Percentiles rank a stretch among this genome's conserved stretches.
These are phyloP conservation scores for Tromatobia lineatoria DNA, from an alignment of 2,888 invertebrate species.

Conservation along the genomic window DNA sequence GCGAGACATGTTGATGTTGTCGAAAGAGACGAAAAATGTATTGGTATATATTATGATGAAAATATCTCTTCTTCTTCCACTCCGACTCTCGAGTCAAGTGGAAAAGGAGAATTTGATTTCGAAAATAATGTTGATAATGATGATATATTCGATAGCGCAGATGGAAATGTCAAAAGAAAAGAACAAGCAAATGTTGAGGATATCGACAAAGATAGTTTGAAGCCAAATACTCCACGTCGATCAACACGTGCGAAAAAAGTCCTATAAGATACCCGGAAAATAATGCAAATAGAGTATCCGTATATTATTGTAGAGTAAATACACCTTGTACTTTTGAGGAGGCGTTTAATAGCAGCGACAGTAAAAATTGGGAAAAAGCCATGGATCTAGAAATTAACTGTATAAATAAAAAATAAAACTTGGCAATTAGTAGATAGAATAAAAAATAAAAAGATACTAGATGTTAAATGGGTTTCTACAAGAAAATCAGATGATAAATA, in stretches of 20 bases:
- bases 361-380: conserved; percentile 12
- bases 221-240: neutral
- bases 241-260: conserved; percentile 28
- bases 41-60: too few species aligned
- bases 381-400: conserved; percentile 21
- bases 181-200: neutral
- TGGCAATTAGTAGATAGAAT: conserved; percentile 17
- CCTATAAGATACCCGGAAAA: conserved; percentile 23
- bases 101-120: too few species aligned
- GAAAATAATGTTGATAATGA: neutral
- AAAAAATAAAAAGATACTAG: neutral
- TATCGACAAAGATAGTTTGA: neutral
- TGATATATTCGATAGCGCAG: neutral
- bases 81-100: too few species aligned
- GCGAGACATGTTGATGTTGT: conserved; percentile 16
- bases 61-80: too few species aligned
- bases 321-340: conserved; percentile 28
- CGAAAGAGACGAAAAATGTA: conserved; percentile 17
- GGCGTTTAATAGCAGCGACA: conserved; percentile 12
- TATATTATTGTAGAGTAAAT: conserved; percentile 47
- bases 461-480: conserved; percentile 23
- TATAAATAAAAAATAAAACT: conserved; percentile 24
- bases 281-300: conserved; percentile 45
- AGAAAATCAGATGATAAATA: conserved; percentile 9
- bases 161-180: neutral